A percentile compares a stretch with the other conserved stretches of the same genome.
Evolutionary conservation across 1,140 invertebrate genomes (phyloP).

Genomic region (Hycleus phaleratus): DNA sequence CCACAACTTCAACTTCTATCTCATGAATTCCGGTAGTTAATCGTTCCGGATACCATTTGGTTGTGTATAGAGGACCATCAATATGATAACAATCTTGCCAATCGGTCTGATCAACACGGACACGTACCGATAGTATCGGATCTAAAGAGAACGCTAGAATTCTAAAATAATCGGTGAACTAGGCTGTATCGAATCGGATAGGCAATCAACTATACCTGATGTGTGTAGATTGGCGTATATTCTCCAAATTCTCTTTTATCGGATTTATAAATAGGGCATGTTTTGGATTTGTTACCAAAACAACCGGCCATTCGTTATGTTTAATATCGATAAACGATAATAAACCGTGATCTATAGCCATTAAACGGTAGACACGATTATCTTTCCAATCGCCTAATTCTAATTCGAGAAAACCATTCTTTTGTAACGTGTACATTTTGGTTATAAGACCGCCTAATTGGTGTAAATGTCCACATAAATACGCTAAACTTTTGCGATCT

Average conservation of each 20-base stretch:
- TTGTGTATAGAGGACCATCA: conserved; percentile 63
- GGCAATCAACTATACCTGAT: conserved; percentile 50
- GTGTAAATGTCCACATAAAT: conserved; percentile 92
- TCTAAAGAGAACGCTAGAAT: conserved; percentile 66
- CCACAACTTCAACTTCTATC: conserved; percentile 52
- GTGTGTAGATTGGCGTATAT: conserved; percentile 66
- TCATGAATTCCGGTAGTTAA: conserved; percentile 62
- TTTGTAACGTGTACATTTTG: conserved; percentile 82
- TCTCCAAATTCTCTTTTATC: conserved; percentile 61
- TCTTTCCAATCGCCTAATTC: conserved; percentile 94
- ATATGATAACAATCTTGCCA: conserved; percentile 56
- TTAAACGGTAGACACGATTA: conserved; percentile 73
- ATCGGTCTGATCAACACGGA: conserved; percentile 55
- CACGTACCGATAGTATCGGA: conserved; percentile 52
- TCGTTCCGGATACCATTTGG: conserved; percentile 58
- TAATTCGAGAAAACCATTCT: conserved; percentile 76
- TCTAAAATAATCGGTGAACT: conserved; percentile 32
- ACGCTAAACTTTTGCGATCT: conserved; percentile 50
- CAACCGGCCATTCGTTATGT: conserved; percentile 71
- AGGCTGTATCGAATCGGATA: neutral
- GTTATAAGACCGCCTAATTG: conserved; percentile 68
- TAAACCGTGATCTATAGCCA: conserved; percentile 80
- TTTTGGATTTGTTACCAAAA: conserved; percentile 86
- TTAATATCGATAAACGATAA: conserved; percentile 81
- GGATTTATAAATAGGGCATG: conserved; percentile 66